Conservation (phyloP, 37 sponge, comb jelly and placozoan genomes). For the Cladorhizidae sp. region DNA sequence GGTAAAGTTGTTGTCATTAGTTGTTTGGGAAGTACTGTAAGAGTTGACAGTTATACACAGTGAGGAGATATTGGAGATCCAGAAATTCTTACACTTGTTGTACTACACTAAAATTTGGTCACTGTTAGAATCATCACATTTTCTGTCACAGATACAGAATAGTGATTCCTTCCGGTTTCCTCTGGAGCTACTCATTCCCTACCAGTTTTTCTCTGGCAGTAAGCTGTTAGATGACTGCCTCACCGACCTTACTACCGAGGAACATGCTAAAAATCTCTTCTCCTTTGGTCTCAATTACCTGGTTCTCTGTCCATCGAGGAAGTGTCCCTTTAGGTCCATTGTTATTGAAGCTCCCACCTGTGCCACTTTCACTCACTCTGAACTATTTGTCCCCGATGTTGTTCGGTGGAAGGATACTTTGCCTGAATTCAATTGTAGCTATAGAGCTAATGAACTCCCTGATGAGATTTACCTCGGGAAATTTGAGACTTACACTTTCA, state of each 20-base stretch:
- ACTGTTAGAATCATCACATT: background rate
- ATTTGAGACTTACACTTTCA: conserved; percentile 29
- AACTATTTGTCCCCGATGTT: too few species aligned
- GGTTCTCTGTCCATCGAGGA: too few species aligned
- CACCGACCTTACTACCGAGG: too few species aligned
- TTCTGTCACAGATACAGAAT: background rate
- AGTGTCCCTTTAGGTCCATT: too few species aligned
- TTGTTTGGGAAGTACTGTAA: too few species aligned
- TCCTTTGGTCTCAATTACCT: too few species aligned
- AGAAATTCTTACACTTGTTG: background rate
- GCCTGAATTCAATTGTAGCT: conserved; percentile 25
- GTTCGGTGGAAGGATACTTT: background rate
- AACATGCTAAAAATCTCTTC: too few species aligned
- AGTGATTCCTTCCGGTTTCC: background rate
- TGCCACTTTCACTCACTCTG: too few species aligned
- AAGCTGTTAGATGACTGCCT: too few species aligned
- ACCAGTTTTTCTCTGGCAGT: background rate
- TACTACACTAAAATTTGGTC: background rate
- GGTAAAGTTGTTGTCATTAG: too few species aligned
- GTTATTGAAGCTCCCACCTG: too few species aligned
- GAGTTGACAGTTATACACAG: too few species aligned
- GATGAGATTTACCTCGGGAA: conserved; percentile 30
- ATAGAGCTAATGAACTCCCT: conserved; percentile 13
- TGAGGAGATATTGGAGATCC: background rate
- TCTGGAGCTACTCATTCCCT: background rate